phyloP scores from a whole-genome alignment of 1,140 invertebrate species.

The Drosophila sp. region DNA sequence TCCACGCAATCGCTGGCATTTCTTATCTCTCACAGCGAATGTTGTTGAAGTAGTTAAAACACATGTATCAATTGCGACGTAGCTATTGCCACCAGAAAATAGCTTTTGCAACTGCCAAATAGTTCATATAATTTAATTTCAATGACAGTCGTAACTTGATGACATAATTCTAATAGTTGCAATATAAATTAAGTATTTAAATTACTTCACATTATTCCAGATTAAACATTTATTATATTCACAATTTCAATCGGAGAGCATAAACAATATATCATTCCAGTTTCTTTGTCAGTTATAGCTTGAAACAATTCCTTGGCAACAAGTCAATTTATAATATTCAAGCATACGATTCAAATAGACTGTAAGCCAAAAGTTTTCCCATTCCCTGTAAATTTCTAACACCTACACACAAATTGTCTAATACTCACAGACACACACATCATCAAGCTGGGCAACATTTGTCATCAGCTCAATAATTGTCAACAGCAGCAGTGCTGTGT shows the following conservation, averaged over 20 bases:
- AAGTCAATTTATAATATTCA: conserved; percentile 33
- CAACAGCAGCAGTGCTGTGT: conserved; percentile 49
- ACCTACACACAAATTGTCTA: neutral
- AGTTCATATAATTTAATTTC: neutral
- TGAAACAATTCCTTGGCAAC: conserved; percentile 20
- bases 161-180: no score
- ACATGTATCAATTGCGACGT: conserved; percentile 1
- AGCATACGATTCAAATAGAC: conserved; percentile 28
- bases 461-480: conserved; percentile 79
- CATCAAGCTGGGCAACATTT: conserved; percentile 52
- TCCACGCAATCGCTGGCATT: conserved; percentile 57
- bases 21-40: conserved; percentile 9
- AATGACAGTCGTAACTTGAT: no score
- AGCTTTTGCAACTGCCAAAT: no score
- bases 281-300: conserved; percentile 8
- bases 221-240: neutral
- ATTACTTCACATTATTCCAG: neutral
- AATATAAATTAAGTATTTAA: neutral
- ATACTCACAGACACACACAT: neutral
- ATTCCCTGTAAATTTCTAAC: conserved; percentile 1
- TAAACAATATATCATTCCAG: neutral
- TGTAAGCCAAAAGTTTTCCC: conserved; percentile 12
- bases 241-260: neutral
- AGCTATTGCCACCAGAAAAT: neutral
- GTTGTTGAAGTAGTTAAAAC: conserved; percentile 30